phyloP scores from a whole-genome alignment of 1,140 invertebrate genomes.

The Tyrophagus putrescentiae region DNA sequence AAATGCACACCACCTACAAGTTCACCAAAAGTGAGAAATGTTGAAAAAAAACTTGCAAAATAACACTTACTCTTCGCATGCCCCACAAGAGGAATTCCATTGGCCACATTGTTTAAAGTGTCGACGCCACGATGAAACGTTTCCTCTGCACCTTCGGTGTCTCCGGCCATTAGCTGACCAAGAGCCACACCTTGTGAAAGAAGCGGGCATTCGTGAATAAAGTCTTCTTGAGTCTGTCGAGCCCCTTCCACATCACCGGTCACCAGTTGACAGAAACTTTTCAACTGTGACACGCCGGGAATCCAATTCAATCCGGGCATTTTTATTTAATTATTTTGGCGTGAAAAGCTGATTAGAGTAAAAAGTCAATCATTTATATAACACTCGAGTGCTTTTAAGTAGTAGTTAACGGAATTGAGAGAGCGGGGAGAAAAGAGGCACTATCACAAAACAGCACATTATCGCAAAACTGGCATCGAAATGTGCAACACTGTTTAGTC shows the following conservation, averaged over 20 bases:
- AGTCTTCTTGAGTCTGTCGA: conserved; percentile 23
- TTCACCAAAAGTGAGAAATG: background rate
- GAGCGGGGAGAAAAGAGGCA: too few species aligned
- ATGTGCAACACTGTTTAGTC: too few species aligned
- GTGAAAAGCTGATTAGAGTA: too few species aligned
- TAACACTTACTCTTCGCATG: conserved; percentile 22
- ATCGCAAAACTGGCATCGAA: too few species aligned
- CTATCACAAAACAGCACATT: too few species aligned
- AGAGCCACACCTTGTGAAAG: conserved; percentile 21
- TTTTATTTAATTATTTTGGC: too few species aligned
- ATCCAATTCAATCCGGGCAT: conserved; percentile 8
- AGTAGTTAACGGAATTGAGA: too few species aligned
- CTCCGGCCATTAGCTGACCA: conserved; percentile 2
- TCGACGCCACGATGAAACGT: conserved; percentile 16
- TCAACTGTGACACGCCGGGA: conserved; percentile 24
- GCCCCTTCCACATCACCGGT: conserved; percentile 24
- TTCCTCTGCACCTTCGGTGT: conserved; percentile 14
- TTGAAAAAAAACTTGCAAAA: background rate
- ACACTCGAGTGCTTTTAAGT: too few species aligned
- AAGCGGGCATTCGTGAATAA: conserved; percentile 18
- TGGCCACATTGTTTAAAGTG: conserved; percentile 15
- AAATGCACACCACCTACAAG: conserved; percentile 22
- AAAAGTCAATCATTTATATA: too few species aligned
- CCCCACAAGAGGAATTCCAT: conserved; percentile 26
- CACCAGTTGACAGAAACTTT: conserved; percentile 20